Evolutionary conservation across 1,140 invertebrate genomes (phyloP), one percentile per base, ranked within the genome.

Genomic region (Platorchestia sp.): DNA sequence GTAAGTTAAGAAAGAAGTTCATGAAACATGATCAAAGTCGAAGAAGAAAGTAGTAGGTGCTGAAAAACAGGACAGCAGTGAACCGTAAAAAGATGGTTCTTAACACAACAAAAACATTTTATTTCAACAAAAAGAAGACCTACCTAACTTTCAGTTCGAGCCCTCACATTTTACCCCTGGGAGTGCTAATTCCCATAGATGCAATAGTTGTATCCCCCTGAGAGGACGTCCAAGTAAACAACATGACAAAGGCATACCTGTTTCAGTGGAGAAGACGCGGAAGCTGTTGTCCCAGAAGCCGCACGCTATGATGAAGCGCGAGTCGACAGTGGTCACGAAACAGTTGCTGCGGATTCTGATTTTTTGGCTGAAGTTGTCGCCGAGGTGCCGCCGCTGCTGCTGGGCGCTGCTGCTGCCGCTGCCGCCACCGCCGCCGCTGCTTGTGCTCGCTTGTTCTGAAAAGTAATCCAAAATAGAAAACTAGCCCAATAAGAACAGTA

Each of bases 281-380:
- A 99, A 99, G 97, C 99, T 99, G 97, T 99, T 99, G 97, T 99
- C 99, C 98, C 99, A 99, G 97, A 99, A 99, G 87, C 99, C 99
- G 97, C 99, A 99, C n/a, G 99, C 99, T 96, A 99, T 98, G 95
- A 99, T 98, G 97, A 99, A 99, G 96, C 96, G 95, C 27, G 96
- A 96, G 97, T 99, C 99, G 6, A 99, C 99, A 0, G 99, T 99
- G 36, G 99, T 99, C 22, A 99, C 99, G 97, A 99, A 99, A 97
- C 99, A 99, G 97, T 99, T 99, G 95, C 98, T 98, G 89, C 98
- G 98, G 96, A 99, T 99, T 97, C 98, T 98, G 43, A 99, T 97
- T 97, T 99, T 98, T 97, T 99, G 99, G 97, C 98, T 99, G 97
- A 99, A 99, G 97, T 99, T 99, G 97, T 99, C 99, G 90, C 99